Evolutionary conservation across 2,113 vertebrate genomes (phyloP), one percentile per base, ranked within the genome.

Genomic region (Nothocercus julius): DNA sequence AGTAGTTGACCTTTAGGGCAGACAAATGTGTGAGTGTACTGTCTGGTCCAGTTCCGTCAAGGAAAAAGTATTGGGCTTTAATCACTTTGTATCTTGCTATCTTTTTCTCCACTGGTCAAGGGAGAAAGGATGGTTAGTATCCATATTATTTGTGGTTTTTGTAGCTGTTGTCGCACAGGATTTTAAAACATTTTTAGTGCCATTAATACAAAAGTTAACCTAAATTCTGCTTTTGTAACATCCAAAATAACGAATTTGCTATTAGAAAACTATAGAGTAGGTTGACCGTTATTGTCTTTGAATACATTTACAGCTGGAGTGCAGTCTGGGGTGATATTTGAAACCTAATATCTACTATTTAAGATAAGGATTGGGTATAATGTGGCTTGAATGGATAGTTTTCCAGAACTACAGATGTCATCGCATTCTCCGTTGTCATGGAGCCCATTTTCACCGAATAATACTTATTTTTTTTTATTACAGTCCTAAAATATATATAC

Each of bases 341-440:
- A 83, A 81, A 3, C 38, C 7, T 38, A 0, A 77, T 76, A 10
- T 19, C 17, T 79, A 32, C 3, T 73, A 4, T 73, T 83, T 78
- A 27, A 51, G 69, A 36, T 63, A 25, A 69, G 51, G 11, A 12
- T 54, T 18, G 54, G 21, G 15, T 78, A 7, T 0, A 28, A 11
- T 38, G 77, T 54, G 11, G 7, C 62, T 80, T 67, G 63, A 28
- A 67, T 68, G 36, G 15, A 9, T 80, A 36, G 5, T 51, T 92
- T 72, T 70, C 13, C 20, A 73, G 67, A 80, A 20, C 24, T 36
- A 8, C 5, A 13, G 14, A 67, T 68, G 24, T 73, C 27, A 38
- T 21, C 0, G 0, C n/a, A 11, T 11, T 25, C 16, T 49, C 27
- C 9, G 13, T 10, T 42, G 40, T 42, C 40, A 42, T 40, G 51